Base-by-base conservation (phyloP, 2,797 vertebrate genomes). In the Hyperoplus lanceolatus region DNA sequence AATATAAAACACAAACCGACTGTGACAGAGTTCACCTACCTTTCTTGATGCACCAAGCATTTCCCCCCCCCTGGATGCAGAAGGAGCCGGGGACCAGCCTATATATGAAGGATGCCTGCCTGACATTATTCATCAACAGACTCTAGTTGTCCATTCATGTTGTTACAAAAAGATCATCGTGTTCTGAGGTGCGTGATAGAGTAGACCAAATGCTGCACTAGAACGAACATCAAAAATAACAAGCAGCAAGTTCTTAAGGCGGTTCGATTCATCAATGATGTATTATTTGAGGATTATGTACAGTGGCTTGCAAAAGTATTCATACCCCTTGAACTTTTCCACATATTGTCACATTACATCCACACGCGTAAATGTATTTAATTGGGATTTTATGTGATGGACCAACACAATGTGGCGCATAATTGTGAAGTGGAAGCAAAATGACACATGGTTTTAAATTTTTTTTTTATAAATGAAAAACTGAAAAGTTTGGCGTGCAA, bases 111-210 rank as follows among this genome's bases (percentile, higher is more conserved):
- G 45, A 73, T 42, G 14, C 29, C 5, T 0, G 0, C n/a, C 15
- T 8, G 1, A 66, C 73, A 90, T 91, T 91, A 93, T 51, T 75
- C 79, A 87, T 88, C 77, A 73, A 78, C 51, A 56, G 49, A 60
- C 15, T 49, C 38, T 43, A 67, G 90, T 82, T 90, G 76, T 83
- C 53, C 75, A 89, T 89, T 92, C 5, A 41, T 80, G 54, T 56
- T 64, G 15, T 63, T 55, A 53, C 5, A 45, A 3, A 4, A 63
- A 36, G n/a, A 56, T 15, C 3, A 4, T 64, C 51, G 43, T 64
- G 64, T 66, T 46, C 76, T 86, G 62, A 88, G 68, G 16, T 50
- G n/a, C 18, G 15, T 49, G 57, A 61, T 14, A 53, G 7, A 48
- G 61, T 61, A 66, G 73, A 73, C 3, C 18, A 42, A 43, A 64